These are phyloP conservation scores for Falco punctatus DNA, from an alignment of 2,113 vertebrate species.

Conservation along the genomic window DNA sequence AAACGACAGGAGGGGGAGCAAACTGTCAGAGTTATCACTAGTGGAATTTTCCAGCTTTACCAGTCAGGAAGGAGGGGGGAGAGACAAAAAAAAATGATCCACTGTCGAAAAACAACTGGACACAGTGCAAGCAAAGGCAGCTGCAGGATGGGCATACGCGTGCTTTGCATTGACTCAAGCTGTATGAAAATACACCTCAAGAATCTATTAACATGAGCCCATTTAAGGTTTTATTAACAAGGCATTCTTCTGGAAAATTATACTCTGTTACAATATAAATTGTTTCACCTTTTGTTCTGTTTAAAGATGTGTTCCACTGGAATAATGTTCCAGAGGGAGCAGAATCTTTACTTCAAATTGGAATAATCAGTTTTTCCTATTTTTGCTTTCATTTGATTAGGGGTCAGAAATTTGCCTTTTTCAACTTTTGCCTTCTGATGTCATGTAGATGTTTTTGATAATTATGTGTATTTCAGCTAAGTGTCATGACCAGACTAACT, in stretches of 20 bases:
- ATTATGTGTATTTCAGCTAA: neutral
- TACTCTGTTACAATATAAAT: neutral
- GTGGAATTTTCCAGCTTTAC: constrained; percentile 46
- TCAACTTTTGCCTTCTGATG: neutral
- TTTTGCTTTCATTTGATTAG: neutral
- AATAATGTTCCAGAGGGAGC: neutral
- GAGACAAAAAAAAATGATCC: neutral
- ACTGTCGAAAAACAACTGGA: neutral
- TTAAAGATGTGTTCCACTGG: neutral
- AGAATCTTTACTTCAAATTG: neutral
- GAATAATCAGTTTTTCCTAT: neutral
- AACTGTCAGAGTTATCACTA: constrained; percentile 22
- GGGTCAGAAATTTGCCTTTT: neutral
- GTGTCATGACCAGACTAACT: neutral
- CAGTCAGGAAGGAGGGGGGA: neutral
- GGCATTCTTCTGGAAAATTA: neutral
- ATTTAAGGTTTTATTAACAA: neutral
- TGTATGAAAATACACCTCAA: neutral
- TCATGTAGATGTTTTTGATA: neutral
- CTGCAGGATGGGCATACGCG: neutral
- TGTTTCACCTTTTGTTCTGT: neutral
- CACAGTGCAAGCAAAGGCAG: neutral
- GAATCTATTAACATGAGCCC: neutral
- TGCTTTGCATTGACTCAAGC: neutral
- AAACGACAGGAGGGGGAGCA: neutral